phyloP scores from a whole-genome alignment of 1,140 invertebrate species.

The Mya arenaria region DNA sequence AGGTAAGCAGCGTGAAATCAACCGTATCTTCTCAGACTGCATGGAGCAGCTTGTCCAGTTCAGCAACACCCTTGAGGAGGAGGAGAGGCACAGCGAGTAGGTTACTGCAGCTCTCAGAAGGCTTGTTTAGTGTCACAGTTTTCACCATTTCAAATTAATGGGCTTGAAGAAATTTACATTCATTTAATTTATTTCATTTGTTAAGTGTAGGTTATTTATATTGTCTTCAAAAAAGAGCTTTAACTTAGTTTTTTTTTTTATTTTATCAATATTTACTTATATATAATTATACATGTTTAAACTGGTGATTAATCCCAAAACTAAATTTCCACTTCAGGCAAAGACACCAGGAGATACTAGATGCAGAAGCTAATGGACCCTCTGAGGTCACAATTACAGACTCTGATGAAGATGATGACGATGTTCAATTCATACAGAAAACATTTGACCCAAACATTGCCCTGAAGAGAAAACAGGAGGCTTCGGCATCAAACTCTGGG shows the following conservation, averaged over 20 bases:
- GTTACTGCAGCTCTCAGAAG: no score
- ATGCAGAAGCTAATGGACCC: neutral
- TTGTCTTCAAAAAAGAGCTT: no score
- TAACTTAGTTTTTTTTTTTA: no score
- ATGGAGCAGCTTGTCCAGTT: conserved; percentile 29
- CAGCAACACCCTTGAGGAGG: conserved; percentile 36
- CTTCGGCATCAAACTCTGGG: no score
- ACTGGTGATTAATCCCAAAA: neutral
- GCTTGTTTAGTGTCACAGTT: no score
- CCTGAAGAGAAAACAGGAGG: conserved; percentile 19
- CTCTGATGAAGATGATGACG: conserved; percentile 56
- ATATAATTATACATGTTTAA: no score
- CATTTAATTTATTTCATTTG: no score
- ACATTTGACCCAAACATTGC: conserved; percentile 49
- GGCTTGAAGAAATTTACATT: no score
- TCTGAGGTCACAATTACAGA: conserved; percentile 38
- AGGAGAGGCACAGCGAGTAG: conserved; percentile 32
- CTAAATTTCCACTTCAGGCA: neutral
- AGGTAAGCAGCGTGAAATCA: conserved; percentile 49
- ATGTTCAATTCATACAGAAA: conserved; percentile 54
- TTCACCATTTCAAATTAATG: no score
- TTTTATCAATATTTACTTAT: no score
- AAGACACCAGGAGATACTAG: neutral
- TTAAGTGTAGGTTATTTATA: no score
- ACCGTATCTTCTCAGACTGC: conserved; percentile 49